These are phyloP conservation scores for Trachops cirrhosus DNA, from an alignment of 2,797 vertebrate species.

Conservation along the genomic window DNA sequence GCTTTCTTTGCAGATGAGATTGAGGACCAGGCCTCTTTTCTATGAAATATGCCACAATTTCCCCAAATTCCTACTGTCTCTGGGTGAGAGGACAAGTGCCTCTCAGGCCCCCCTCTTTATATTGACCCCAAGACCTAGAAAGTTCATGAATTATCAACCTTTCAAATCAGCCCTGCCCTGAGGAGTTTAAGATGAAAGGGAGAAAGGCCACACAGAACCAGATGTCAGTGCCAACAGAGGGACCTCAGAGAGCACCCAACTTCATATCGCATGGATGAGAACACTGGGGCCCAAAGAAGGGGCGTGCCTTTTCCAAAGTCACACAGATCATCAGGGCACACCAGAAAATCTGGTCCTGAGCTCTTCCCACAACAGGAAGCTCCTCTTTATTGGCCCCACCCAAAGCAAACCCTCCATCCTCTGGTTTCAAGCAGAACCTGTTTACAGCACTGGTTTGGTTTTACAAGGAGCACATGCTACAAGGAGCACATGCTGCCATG, in stretches of 20 bases:
- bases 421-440: not conserved
- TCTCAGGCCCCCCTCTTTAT: not conserved
- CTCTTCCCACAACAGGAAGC: fast-evolving
- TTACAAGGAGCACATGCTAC: not conserved
- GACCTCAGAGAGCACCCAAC: not conserved
- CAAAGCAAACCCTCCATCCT: not conserved
- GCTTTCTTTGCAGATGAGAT: not conserved
- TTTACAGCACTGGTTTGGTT: not conserved
- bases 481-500: not conserved
- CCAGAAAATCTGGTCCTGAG: not conserved
- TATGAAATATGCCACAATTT: not conserved
- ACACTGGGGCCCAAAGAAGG: not conserved
- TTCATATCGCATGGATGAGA: fast-evolving
- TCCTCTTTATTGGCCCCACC: not conserved
- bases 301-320: not conserved
- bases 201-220: not conserved
- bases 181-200: not conserved
- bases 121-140: not conserved
- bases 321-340: not conserved
- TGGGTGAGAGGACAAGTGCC: not conserved
- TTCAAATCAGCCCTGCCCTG: not conserved
- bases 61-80: not conserved
- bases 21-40: not conserved
- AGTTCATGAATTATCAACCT: not conserved
- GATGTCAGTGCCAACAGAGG: not conserved